Percentiles rank a stretch among this genome's conserved stretches.
phyloP scores from a whole-genome alignment of 2,888 invertebrate genomes.

The Theretra japonica region DNA sequence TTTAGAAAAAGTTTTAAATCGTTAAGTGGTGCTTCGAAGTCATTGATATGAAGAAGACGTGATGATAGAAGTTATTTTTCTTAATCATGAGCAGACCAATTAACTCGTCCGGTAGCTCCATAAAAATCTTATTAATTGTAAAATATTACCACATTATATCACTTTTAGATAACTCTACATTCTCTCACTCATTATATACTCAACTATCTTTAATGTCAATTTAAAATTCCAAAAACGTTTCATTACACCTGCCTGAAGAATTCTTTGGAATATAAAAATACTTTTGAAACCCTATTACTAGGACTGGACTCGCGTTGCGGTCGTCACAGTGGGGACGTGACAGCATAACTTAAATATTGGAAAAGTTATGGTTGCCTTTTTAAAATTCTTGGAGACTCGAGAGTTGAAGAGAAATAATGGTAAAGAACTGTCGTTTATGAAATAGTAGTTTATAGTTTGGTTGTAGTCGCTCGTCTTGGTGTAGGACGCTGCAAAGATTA shows the following conservation, averaged over 20 bases:
- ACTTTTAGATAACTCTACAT: neutral
- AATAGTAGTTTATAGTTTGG: neutral
- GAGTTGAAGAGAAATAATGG: slow-evolving; percentile 21
- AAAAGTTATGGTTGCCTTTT: slow-evolving; percentile 29
- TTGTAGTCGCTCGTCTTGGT: too few species aligned
- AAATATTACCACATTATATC: neutral
- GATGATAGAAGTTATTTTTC: too few species aligned
- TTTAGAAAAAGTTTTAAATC: too few species aligned
- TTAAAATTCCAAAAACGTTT: slow-evolving; percentile 10
- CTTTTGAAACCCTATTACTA: slow-evolving; percentile 5
- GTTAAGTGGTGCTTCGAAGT: too few species aligned
- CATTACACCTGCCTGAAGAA: slow-evolving; percentile 24
- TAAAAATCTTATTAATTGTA: neutral
- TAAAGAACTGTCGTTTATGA: neutral
- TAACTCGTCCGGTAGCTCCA: too few species aligned
- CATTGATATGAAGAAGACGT: too few species aligned
- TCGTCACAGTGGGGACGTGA: neutral
- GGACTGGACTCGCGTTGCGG: slow-evolving; percentile 1
- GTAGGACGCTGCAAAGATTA: too few species aligned
- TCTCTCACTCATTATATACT: neutral
- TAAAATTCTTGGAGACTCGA: slow-evolving; percentile 18
- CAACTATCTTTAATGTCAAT: slow-evolving; percentile 8
- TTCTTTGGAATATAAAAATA: slow-evolving; percentile 19
- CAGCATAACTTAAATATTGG: slow-evolving; percentile 20
- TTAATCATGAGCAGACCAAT: too few species aligned